Percentiles rank a stretch among this genome's conserved stretches.
phyloP scores from a whole-genome alignment of 1,140 invertebrate genomes.

The Eupristina koningsbergeri region DNA sequence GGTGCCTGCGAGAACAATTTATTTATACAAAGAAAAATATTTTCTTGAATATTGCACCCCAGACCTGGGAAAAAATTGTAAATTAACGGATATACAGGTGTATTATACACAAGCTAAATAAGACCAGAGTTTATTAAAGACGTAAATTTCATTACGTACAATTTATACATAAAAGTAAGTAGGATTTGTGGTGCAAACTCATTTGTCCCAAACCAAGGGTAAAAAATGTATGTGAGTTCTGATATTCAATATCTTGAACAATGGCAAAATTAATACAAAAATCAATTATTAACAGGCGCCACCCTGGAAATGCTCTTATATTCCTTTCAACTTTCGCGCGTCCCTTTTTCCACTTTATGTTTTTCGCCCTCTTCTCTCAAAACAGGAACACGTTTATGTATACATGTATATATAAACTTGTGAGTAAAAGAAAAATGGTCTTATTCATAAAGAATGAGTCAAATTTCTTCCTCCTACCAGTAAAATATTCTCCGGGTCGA shows the following conservation, averaged over 20 bases:
- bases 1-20: too few species aligned
- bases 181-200: background rate
- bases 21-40: background rate
- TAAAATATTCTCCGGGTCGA: constrained; percentile 36
- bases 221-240: constrained; percentile 9
- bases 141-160: constrained; percentile 34
- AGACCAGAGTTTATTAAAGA: constrained; percentile 39
- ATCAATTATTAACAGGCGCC: constrained; percentile 50
- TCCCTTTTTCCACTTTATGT: constrained; percentile 47
- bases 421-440: constrained; percentile 45
- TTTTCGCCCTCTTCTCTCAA: constrained; percentile 7
- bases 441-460: constrained; percentile 53
- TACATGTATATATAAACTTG: background rate
- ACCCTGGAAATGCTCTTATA: constrained; percentile 28
- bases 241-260: constrained; percentile 25
- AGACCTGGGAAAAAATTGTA: background rate
- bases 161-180: constrained; percentile 9
- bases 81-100: background rate
- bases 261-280: constrained; percentile 47
- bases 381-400: background rate
- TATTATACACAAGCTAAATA: constrained; percentile 11
- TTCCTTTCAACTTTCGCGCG: background rate
- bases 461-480: constrained; percentile 32
- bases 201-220: background rate
- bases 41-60: background rate